Percentiles rank a stretch among this genome's conserved stretches.
Evolutionary conservation across 2,888 invertebrate species (phyloP).

Genomic region (Drosophila meridiana): DNA sequence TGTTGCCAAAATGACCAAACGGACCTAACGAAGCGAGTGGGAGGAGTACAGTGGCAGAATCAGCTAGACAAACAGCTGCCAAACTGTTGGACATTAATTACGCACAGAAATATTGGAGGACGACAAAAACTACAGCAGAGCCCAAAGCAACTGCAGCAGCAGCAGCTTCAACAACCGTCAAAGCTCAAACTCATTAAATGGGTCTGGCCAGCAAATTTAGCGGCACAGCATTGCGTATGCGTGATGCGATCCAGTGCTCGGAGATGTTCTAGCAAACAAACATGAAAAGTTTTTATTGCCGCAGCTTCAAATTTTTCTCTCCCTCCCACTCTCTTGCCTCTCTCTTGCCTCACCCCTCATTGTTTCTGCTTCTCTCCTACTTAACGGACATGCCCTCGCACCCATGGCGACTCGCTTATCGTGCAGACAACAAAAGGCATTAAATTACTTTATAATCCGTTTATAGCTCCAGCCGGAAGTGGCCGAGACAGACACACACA

Average conservation of each 20-base stretch:
- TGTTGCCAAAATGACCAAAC: constrained; percentile 69
- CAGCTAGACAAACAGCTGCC: constrained; percentile 49
- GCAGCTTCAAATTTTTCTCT: constrained; percentile 1
- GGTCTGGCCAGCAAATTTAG: constrained; percentile 12
- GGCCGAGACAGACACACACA: constrained; percentile 60
- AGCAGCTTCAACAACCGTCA: constrained; percentile 11
- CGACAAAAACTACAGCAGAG: constrained; percentile 3
- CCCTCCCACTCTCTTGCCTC: neutral
- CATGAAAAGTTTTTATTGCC: constrained; percentile 77
- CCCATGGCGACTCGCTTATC: constrained; percentile 42
- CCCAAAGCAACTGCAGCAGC: constrained; percentile 1
- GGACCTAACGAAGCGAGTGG: neutral
- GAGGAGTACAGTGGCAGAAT: neutral
- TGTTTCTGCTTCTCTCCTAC: neutral
- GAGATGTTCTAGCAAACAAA: constrained; percentile 59
- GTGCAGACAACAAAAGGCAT: constrained; percentile 75
- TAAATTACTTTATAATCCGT: constrained; percentile 82
- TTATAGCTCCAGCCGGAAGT: constrained; percentile 75
- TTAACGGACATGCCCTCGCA: neutral
- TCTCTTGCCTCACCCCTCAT: neutral
- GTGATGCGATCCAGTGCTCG: constrained; percentile 63
- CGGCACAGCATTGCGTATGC: constrained; percentile 64
- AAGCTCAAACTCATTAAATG: constrained; percentile 64
- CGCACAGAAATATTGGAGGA: constrained; percentile 32
- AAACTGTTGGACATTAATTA: constrained; percentile 67